These are phyloP conservation scores for Drosophila arawakana DNA, from an alignment of 1,140 invertebrate genomes.

Conservation along the genomic window DNA sequence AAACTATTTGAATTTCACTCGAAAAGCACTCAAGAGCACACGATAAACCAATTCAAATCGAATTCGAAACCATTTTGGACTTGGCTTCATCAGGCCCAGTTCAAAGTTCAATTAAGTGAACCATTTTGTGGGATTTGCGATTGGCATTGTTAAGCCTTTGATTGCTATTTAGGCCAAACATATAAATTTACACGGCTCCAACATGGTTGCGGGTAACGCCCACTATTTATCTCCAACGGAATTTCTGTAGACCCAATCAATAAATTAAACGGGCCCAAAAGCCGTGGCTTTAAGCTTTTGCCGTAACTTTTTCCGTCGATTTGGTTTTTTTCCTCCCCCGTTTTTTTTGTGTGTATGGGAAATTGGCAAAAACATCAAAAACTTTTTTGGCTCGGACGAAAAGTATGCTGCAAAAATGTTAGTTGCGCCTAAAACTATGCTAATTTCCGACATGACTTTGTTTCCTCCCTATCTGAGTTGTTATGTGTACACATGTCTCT, in stretches of 20 bases:
- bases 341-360: slow-evolving; percentile 55
- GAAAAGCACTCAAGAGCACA: slow-evolving; percentile 28
- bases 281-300: slow-evolving; percentile 51
- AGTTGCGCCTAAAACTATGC: slow-evolving; percentile 66
- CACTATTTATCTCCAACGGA: slow-evolving; percentile 4
- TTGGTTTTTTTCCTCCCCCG: slow-evolving; percentile 6
- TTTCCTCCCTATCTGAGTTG: not conserved
- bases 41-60: slow-evolving; percentile 4
- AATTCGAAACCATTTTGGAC: slow-evolving; percentile 25
- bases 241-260: slow-evolving; percentile 52
- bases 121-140: slow-evolving; percentile 52
- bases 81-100: slow-evolving; percentile 18
- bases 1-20: slow-evolving; percentile 60
- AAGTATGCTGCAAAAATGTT: slow-evolving; percentile 37
- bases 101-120: slow-evolving; percentile 78
- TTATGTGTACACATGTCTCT: slow-evolving; percentile 17
- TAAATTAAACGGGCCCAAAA: slow-evolving; percentile 59
- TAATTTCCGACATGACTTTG: slow-evolving; percentile 66
- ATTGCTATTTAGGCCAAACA: slow-evolving; percentile 73
- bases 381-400: slow-evolving; percentile 54
- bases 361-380: slow-evolving; percentile 80
- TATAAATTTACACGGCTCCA: slow-evolving; percentile 62
- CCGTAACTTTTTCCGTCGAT: slow-evolving; percentile 36
- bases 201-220: slow-evolving; percentile 20
- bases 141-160: slow-evolving; percentile 70